phyloP scores from a whole-genome alignment of 1,140 invertebrate genomes.

The Chionoecetes opilio region DNA sequence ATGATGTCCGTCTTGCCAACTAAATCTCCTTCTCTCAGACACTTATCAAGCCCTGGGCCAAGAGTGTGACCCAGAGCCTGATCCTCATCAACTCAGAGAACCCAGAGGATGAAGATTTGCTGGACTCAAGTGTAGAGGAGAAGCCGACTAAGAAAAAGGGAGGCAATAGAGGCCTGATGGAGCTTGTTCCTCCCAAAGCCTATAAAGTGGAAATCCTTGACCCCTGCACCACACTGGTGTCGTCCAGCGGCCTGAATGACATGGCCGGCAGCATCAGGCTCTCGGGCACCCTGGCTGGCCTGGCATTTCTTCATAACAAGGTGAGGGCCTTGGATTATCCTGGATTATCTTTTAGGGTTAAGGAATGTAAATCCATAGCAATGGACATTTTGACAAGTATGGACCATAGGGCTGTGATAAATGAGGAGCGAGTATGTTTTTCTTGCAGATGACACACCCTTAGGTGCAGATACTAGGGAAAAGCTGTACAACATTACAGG shows the following conservation, averaged over 20 bases:
- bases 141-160: slow-evolving; percentile 68
- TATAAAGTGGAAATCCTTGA: slow-evolving; percentile 60
- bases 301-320: slow-evolving; percentile 67
- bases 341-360: no score
- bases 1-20: neutral
- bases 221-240: neutral
- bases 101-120: slow-evolving; percentile 49
- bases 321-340: neutral
- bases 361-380: no score
- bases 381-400: no score
- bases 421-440: no score
- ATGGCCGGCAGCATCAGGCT: slow-evolving; percentile 54
- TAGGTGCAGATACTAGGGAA: no score
- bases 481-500: no score
- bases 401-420: no score
- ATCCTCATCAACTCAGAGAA: slow-evolving; percentile 71
- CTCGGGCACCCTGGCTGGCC: slow-evolving; percentile 58
- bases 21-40: slow-evolving; percentile 40
- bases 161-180: slow-evolving; percentile 47
- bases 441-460: no score
- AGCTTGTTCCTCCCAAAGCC: slow-evolving; percentile 52
- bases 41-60: slow-evolving; percentile 68
- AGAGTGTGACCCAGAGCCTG: slow-evolving; percentile 62
- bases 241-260: slow-evolving; percentile 42
- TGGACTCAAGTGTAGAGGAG: slow-evolving; percentile 56